phyloP scores from a whole-genome alignment of 2,113 vertebrate genomes.

The Eupsittula cactorum region DNA sequence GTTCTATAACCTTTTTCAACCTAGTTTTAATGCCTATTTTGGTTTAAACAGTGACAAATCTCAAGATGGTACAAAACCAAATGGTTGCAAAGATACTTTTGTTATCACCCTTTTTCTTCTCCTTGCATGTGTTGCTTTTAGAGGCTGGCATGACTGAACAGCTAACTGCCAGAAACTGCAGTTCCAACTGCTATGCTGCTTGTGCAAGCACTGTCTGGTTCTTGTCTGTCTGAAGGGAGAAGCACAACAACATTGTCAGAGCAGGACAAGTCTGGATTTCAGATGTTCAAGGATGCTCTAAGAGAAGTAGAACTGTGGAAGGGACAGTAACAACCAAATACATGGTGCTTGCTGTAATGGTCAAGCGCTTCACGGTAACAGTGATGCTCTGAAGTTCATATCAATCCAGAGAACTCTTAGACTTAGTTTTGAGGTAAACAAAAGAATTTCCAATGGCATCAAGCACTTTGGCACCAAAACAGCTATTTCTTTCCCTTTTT shows the following conservation, averaged over 20 bases:
- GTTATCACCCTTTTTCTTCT: slow-evolving; percentile 18
- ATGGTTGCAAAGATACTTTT: not conserved
- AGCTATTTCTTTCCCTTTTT: not conserved
- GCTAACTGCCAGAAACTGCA: not conserved
- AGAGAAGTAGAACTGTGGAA: not conserved
- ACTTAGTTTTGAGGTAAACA: not conserved
- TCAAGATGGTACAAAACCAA: slow-evolving; percentile 9
- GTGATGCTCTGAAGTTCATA: not conserved
- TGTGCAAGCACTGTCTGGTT: not conserved
- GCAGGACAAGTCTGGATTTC: not conserved
- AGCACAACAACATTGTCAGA: not conserved
- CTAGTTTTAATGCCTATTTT: not conserved
- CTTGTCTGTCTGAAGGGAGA: not conserved
- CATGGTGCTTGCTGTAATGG: not conserved
- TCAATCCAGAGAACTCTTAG: not conserved
- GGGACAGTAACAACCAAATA: not conserved
- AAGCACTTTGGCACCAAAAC: not conserved
- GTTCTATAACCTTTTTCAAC: slow-evolving; percentile 1
- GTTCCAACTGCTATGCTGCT: not conserved
- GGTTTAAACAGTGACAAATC: not conserved
- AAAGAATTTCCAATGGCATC: not conserved
- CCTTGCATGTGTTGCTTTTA: not conserved
- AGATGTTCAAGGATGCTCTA: not conserved
- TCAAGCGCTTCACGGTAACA: not conserved
- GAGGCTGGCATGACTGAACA: not conserved